Conservation (phyloP, 2,797 vertebrate genomes). For the Sebastes umbrosus region DNA sequence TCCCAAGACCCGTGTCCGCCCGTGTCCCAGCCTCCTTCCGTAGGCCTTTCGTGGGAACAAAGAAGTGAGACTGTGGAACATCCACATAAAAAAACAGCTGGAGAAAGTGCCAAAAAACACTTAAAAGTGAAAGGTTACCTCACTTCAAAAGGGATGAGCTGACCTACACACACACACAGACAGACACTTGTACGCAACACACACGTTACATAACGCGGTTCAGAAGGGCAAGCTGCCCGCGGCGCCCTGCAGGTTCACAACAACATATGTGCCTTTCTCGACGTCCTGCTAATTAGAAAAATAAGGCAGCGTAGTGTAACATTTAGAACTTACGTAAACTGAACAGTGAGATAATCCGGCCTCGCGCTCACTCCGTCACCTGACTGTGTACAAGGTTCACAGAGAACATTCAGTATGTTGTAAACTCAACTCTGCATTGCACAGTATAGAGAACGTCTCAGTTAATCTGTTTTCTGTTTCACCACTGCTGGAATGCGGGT, state of each 20-base stretch:
- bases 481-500: slow-evolving; percentile 17
- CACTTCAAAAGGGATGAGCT: slow-evolving; percentile 14
- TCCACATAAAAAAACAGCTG: neutral
- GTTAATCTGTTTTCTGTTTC: neutral
- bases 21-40: no score
- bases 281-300: slow-evolving; percentile 53
- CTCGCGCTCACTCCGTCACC: neutral
- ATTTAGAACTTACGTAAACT: slow-evolving; percentile 51
- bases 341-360: slow-evolving; percentile 35
- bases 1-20: no score
- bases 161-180: neutral
- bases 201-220: slow-evolving; percentile 41
- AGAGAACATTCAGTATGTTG: neutral
- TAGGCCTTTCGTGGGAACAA: neutral
- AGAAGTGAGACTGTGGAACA: neutral
- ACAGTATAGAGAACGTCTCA: neutral
- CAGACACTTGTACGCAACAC: neutral
- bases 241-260: slow-evolving; percentile 10
- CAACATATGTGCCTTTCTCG: slow-evolving; percentile 29
- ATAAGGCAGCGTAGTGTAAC: neutral
- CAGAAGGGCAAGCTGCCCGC: neutral
- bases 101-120: neutral
- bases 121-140: neutral
- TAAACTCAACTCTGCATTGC: neutral
- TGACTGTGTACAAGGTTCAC: slow-evolving; percentile 17